Evolutionary conservation across 2,888 invertebrate genomes (phyloP), one percentile per base, ranked within the genome.

Genomic region (Drosophila longiperda): DNA sequence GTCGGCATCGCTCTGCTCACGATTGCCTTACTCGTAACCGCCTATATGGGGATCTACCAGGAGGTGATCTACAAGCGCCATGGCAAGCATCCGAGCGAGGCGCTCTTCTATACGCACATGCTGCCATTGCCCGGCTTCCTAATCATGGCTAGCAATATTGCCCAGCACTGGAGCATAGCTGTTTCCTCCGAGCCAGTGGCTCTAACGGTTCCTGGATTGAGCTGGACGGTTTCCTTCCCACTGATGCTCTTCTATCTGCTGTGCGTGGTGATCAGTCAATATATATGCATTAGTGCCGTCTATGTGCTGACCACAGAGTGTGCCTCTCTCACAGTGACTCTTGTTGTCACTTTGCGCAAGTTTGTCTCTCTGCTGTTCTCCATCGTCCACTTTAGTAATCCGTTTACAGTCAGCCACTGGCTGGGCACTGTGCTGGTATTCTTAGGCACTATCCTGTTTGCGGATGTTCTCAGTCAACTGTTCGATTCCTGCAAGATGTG

Each of bases 41-140:
- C 99, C 0, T 94, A 97, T 83, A 98, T 99, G 98, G 99, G 99
- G 2, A 96, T 98, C 69, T 98, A 97, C 93, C 99, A 99, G 92
- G 99, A 99, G 93, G 96, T 95, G 0, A 92, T 99, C 4, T 97
- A 97, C 91, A 94, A 95, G 36, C 95, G 95, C 70, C 95, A 97
- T 92, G 99, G 99, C 52, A 99, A 99, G 93, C 96, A 98, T 94
- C 97, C 99, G 0, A 95, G 96, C 91, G 98, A 98, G 93, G 97
- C 98, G 1, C 93, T 98, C 1, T 98, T 95, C 93, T 98, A 96
- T 90, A 97, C 97, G 65, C 99, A 99, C 94, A 94, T 97, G 62
- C 92, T 99, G 65, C 98, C 99, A 0, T 92, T 99, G 74, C 98
- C 99, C 6, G 96, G 97, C 70, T 99, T 99, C 94, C 82, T 97